Evolutionary conservation across 2,113 vertebrate genomes (phyloP), one percentile per base, ranked within the genome.

Genomic region (Polyodon spathula): DNA sequence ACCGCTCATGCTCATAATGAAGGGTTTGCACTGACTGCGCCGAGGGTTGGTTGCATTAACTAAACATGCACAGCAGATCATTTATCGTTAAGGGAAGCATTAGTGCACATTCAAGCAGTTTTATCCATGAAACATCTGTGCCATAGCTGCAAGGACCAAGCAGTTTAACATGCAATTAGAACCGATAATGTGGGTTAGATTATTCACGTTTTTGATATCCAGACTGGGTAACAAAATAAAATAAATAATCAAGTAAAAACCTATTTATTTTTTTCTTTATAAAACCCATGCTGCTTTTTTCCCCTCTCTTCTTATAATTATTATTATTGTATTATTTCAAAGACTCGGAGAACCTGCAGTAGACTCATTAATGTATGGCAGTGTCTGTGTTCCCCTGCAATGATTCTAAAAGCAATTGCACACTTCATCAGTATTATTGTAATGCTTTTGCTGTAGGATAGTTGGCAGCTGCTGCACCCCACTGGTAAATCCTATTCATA

Each of bases 401-500:
- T 85, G 88, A 85, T 84, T 90, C 88, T 92, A 78, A 89, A 92
- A 88, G 87, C 88, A 78, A 80, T 73, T 81, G 77, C 87, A 86
- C 88, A 89, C 90, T 92, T 90, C 89, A 92, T 92, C 90, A 92
- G 88, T 89, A 88, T 94, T 93, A 94, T 94, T 95, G 92, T 95
- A 86, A 90, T 93, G 89, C 89, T 91, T 85, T 86, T 87, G 90
- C 92, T 93, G 85, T 88, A 90, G 91, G 90, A 91, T 92, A 86
- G 92, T 92, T 90, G 88, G 91, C 91, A 95, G 92, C 90, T 94
- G 93, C 88, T 90, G 89, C 90, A 88, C 90, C 92, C 91, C 91
- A 94, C 91, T 91, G 92, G 84, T 90, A 94, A 89, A 86, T 87
- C 90, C 92, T 91, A 93, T 97, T 95, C 89, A 92, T 83, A 75